Conservation (phyloP, 2,888 invertebrate genomes). For the Osedax fenrisi region DNA sequence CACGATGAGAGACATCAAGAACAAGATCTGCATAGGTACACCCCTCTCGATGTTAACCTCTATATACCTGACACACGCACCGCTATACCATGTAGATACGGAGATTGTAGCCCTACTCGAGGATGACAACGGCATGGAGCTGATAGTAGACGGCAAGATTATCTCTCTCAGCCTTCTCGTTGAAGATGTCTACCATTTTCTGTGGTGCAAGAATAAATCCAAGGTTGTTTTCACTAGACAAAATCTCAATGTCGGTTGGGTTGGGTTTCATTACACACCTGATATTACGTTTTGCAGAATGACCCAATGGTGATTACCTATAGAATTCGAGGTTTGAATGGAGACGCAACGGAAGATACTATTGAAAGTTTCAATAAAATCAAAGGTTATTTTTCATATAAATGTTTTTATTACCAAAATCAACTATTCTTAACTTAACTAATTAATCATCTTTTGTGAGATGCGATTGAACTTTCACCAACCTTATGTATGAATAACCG, state of each 20-base stretch:
- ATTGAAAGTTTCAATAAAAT: not conserved
- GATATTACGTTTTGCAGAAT: slow-evolving; percentile 60
- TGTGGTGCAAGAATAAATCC: not conserved
- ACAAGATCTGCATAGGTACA: slow-evolving; percentile 64
- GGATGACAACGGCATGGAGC: not conserved
- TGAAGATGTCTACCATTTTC: not conserved
- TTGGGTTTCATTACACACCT: too few species aligned
- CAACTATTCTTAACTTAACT: too few species aligned
- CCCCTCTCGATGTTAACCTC: not conserved
- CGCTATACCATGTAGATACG: not conserved
- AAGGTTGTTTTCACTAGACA: not conserved
- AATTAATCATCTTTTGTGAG: too few species aligned
- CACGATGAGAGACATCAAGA: slow-evolving; percentile 93
- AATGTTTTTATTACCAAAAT: too few species aligned
- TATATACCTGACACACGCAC: not conserved
- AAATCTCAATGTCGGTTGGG: too few species aligned
- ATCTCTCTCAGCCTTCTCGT: not conserved
- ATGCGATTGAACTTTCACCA: too few species aligned
- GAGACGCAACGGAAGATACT: slow-evolving; percentile 93
- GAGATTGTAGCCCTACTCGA: not conserved
- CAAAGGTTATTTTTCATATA: too few species aligned
- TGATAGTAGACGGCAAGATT: not conserved
- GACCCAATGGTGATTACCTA: slow-evolving; percentile 95
- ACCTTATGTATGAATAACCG: too few species aligned
- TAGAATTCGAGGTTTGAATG: slow-evolving; percentile 87